Percentiles rank a stretch among this genome's conserved stretches.
phyloP scores from a whole-genome alignment of 2,797 vertebrate species.

The Sebastes elongatus region DNA sequence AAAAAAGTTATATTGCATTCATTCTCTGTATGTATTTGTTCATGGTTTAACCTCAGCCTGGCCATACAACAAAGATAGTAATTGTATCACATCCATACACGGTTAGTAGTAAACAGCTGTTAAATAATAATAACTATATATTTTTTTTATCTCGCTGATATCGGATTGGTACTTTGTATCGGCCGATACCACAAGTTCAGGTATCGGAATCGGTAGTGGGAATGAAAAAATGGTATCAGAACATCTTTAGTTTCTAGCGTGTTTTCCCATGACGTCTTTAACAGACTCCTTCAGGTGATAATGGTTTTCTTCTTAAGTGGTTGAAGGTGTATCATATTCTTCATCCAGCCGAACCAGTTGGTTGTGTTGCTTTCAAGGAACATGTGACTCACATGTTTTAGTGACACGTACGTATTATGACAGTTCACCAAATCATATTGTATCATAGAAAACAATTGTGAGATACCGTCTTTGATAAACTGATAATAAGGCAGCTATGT shows the following conservation, averaged over 20 bases:
- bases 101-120: too few species aligned
- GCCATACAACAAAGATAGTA: too few species aligned
- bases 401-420: neutral
- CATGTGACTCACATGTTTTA: neutral
- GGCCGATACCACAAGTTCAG: too few species aligned
- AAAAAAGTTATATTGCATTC: too few species aligned
- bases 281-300: neutral
- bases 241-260: neutral
- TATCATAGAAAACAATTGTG: neutral
- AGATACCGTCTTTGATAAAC: neutral
- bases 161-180: too few species aligned
- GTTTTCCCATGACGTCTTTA: neutral
- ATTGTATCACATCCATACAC: too few species aligned
- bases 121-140: too few species aligned
- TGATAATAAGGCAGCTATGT: neutral
- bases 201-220: too few species aligned
- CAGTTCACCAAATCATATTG: neutral
- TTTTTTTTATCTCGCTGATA: too few species aligned
- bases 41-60: too few species aligned
- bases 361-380: slow-evolving; percentile 20
- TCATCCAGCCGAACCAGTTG: slow-evolving; percentile 49
- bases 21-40: too few species aligned
- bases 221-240: too few species aligned
- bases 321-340: neutral
- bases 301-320: neutral